Percentiles rank a stretch among this genome's conserved stretches.
Conservation (phyloP, 2,888 invertebrate species). For the Spodoptera picta region DNA sequence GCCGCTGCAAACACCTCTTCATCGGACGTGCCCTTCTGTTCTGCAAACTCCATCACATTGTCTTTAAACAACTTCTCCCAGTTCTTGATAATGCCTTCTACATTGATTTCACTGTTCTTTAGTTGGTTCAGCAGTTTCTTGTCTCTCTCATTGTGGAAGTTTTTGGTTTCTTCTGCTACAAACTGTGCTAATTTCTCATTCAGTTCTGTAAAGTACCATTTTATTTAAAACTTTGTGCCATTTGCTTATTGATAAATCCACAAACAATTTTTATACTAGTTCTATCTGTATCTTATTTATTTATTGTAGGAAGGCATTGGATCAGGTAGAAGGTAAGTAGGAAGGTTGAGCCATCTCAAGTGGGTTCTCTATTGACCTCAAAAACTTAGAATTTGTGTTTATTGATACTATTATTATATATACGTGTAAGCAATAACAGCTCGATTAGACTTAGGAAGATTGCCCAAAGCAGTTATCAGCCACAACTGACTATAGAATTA, state of each 20-base stretch:
- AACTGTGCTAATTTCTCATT: conserved; percentile 89
- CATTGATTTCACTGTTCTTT: conserved; percentile 90
- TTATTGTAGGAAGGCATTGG: not conserved
- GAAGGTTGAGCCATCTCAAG: too few species aligned
- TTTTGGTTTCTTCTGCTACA: conserved; percentile 90
- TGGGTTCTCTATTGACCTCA: too few species aligned
- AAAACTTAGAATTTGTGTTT: too few species aligned
- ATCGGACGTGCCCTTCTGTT: conserved; percentile 93
- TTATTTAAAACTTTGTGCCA: not conserved
- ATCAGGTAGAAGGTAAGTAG: not conserved
- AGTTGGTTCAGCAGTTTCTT: conserved; percentile 89
- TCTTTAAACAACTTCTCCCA: conserved; percentile 95
- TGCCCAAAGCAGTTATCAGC: too few species aligned
- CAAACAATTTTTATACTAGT: too few species aligned
- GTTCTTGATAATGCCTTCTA: conserved; percentile 92
- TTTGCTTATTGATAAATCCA: not conserved
- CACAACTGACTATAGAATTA: too few species aligned
- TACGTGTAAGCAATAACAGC: too few species aligned
- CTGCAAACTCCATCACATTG: conserved; percentile 95
- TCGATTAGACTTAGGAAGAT: too few species aligned
- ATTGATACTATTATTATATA: too few species aligned
- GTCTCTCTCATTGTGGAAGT: conserved; percentile 91
- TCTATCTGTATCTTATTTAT: too few species aligned
- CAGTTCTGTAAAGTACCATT: conserved; percentile 81
- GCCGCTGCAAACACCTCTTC: conserved; percentile 96